These are phyloP conservation scores for Brachionus rubens DNA, from an alignment of 1,140 invertebrate species.

Conservation along the genomic window DNA sequence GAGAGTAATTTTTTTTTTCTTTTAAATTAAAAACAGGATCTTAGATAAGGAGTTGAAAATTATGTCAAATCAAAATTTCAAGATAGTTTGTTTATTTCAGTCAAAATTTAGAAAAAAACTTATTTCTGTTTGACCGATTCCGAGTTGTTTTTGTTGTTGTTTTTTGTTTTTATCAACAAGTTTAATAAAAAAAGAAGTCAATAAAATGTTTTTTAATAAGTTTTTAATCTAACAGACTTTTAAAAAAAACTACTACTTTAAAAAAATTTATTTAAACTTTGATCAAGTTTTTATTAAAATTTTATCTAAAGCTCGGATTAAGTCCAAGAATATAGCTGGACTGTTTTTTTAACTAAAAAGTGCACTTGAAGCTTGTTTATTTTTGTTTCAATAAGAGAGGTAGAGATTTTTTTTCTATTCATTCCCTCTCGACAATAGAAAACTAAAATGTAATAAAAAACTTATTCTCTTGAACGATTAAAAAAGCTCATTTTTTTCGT, in stretches of 20 bases:
- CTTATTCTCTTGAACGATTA: neutral
- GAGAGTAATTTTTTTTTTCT: neutral
- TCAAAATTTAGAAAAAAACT: neutral
- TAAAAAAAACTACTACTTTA: too few species aligned
- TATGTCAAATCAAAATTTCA: constrained; percentile 21
- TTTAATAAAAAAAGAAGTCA: constrained; percentile 20
- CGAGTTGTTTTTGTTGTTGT: neutral
- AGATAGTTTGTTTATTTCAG: constrained; percentile 22
- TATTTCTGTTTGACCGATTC: constrained; percentile 21
- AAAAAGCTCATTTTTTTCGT: constrained; percentile 18
- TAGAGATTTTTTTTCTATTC: constrained; percentile 8
- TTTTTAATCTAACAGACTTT: too few species aligned
- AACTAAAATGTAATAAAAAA: neutral
- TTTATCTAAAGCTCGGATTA: neutral
- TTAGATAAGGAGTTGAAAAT: neutral
- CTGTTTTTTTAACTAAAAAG: constrained; percentile 21
- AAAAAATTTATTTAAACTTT: neutral
- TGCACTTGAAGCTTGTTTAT: constrained; percentile 33
- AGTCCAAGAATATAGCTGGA: neutral
- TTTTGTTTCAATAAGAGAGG: neutral
- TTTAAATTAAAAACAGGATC: too few species aligned
- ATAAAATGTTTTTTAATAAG: neutral
- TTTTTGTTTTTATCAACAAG: neutral
- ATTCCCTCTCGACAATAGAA: neutral
- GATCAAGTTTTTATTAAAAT: neutral